A percentile compares a stretch with the other conserved stretches of the same genome.
phyloP scores from a whole-genome alignment of 2,113 vertebrate species.

The Pygoscelis antarcticus region DNA sequence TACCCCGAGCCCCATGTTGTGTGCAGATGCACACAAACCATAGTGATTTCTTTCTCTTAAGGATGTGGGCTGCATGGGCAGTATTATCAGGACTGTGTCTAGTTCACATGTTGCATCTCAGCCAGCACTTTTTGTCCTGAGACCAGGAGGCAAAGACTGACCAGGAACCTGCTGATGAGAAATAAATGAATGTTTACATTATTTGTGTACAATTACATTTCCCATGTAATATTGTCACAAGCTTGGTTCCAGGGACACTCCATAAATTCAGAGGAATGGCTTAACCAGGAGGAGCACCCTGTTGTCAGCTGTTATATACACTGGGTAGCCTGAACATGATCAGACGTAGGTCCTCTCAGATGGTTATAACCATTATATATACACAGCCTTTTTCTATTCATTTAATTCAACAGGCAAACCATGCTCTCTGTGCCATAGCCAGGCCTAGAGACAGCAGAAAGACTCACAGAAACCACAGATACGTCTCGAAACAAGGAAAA shows the following conservation, averaged over 20 bases:
- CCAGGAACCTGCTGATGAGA: not conserved
- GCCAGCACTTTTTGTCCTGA: not conserved
- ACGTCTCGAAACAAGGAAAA: not conserved
- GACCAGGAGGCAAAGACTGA: rapidly evolving
- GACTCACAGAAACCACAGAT: not conserved
- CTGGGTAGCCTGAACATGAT: not conserved
- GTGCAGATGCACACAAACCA: not conserved
- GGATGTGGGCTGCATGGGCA: not conserved
- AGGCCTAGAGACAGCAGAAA: not conserved
- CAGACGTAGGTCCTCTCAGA: not conserved
- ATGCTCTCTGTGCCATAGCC: not conserved
- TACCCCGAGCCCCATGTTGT: not conserved
- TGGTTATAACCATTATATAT: not conserved
- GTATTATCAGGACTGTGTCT: not conserved
- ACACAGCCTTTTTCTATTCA: not conserved
- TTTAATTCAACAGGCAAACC: not conserved
- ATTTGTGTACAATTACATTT: not conserved
- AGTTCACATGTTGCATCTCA: not conserved
- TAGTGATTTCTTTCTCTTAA: not conserved
- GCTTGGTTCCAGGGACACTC: not conserved
- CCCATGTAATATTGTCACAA: not conserved
- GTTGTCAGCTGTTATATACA: not conserved
- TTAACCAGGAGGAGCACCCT: not conserved
- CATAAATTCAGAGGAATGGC: not conserved
- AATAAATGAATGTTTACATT: not conserved